A percentile compares a stretch with the other conserved stretches of the same genome.
phyloP scores from a whole-genome alignment of 2,113 vertebrate species.

The Danio rerio region GRCz12tu NC_133179.1:19875001-19875500 shows the following conservation, averaged over 20 bases:
- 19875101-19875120: no score
- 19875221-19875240: not conserved
- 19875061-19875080: no score
- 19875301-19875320: slow-evolving; percentile 25
- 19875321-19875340: not conserved
- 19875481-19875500: slow-evolving; percentile 9
- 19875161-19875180: no score
- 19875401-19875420: slow-evolving; percentile 35
- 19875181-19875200: no score
- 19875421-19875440: slow-evolving; percentile 18
- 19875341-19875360: slow-evolving; percentile 11
- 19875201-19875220: not conserved
- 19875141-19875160: no score
- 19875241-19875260: slow-evolving; percentile 31
- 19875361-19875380: slow-evolving; percentile 21
- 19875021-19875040: no score
- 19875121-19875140: no score
- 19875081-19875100: no score
- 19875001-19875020: no score
- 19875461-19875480: not conserved
- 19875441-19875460: not conserved
- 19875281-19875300: not conserved
- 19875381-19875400: slow-evolving; percentile 29
- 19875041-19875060: no score
- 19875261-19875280: slow-evolving; percentile 58